These are phyloP conservation scores for Nezara viridula DNA, from an alignment of 2,888 invertebrate genomes.

Conservation along the genomic window DNA sequence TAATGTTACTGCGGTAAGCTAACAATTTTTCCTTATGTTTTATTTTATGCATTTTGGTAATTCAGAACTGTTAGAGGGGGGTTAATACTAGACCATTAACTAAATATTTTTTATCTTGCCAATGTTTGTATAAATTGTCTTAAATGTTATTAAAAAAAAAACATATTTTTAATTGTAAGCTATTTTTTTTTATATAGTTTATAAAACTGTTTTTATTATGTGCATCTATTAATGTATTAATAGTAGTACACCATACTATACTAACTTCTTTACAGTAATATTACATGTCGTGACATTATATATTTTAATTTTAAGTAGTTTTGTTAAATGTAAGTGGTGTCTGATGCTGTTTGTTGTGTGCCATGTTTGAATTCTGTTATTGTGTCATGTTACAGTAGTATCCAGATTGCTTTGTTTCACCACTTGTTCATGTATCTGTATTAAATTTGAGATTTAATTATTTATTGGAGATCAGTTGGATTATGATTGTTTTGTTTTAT, in stretches of 20 bases:
- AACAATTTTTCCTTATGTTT: no score
- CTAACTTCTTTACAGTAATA: not conserved
- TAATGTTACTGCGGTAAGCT: no score
- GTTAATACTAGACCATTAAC: no score
- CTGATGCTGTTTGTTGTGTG: not conserved
- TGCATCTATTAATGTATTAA: not conserved
- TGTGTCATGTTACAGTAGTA: not conserved
- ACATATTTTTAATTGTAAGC: not conserved
- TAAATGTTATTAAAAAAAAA: no score
- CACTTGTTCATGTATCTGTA: not conserved
- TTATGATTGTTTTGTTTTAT: not conserved
- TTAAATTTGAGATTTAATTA: not conserved
- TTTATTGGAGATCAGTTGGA: not conserved
- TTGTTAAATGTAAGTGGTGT: not conserved
- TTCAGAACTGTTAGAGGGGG: no score
- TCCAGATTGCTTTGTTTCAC: slow-evolving; percentile 26
- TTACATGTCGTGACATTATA: not conserved
- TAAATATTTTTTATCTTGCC: no score
- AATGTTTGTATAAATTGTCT: not conserved
- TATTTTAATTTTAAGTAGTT: not conserved
- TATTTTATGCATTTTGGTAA: no score
- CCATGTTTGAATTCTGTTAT: not conserved
- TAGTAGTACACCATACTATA: not conserved
- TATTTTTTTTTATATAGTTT: not conserved
- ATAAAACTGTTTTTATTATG: not conserved